Evolutionary conservation across 2,888 invertebrate species (phyloP), one percentile per base, ranked within the genome.

Genomic region (Lacanobia wlatinum): DNA sequence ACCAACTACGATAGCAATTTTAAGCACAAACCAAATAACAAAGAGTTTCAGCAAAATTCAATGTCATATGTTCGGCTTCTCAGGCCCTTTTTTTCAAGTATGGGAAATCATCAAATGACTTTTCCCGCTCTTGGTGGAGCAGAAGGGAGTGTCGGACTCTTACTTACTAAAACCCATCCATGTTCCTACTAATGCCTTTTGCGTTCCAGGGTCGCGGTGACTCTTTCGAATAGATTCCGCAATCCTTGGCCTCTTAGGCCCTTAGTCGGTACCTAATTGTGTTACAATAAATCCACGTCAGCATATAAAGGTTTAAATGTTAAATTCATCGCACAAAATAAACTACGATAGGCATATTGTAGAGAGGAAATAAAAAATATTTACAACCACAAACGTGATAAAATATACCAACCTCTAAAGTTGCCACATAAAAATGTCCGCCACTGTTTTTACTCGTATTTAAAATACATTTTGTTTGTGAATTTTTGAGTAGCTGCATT

Each of bases 391-490:
- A 40, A 40, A 9, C 16, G 38, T 18, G 2, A 4, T 43, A 52
- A 38, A 16, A 55, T 34, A 34, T 8, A 10, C 8, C 1, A 28
- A 3, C 28, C 28, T 5, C 12, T 8, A 40, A 14, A 16, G 61
- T 23, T n/a, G 14, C 23, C 5, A 28, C 3, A 48, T 81, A 28
- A 69, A 58, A 60, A 58, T 62, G 72, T 72, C 64, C 70, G 60
- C 72, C 61, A 68, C 6, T 82, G 59, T 70, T 74, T 12, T 5
- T 21, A 46, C 55, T n/a, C 43, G 12, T 18, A 34, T 43, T 46
- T n/a, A 48, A 71, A 84, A 67, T 73, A 69, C 56, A 78, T 73
- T 70, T 70, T 62, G 58, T 75, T 69, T 60, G 46, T 80, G 62
- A 53, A 70, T 76, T 67, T 76, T 65, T 74, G 56, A 81, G 73